A percentile compares a stretch with the other conserved stretches of the same genome.
These are phyloP conservation scores for Semotilus atromaculatus DNA, from an alignment of 2,797 vertebrate genomes.

Conservation along the genomic window DNA sequence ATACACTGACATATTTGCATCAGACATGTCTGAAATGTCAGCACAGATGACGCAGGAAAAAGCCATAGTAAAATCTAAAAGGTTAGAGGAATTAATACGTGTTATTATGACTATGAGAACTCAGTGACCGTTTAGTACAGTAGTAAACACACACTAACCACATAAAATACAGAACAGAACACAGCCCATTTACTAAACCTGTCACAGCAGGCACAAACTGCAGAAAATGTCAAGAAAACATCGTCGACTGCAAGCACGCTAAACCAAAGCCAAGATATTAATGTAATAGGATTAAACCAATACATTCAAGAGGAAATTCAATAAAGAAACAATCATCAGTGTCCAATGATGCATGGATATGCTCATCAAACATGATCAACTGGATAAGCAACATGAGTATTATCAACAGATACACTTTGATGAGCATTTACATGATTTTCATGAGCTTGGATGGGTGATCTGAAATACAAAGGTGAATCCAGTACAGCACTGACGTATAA, in stretches of 20 bases:
- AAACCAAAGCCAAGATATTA: constrained; percentile 29
- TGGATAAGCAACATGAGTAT: not conserved
- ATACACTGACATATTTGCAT: not conserved
- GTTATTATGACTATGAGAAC: constrained; percentile 19
- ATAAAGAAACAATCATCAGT: constrained; percentile 25
- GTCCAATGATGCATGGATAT: not conserved
- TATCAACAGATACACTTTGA: constrained; percentile 55
- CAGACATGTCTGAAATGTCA: constrained; percentile 18
- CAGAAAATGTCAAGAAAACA: constrained; percentile 28
- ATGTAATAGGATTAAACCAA: constrained; percentile 36
- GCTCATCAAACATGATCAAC: constrained; percentile 44
- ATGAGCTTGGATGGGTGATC: constrained; percentile 75
- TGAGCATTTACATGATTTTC: constrained; percentile 70
- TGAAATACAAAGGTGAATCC: constrained; percentile 82
- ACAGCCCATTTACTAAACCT: constrained; percentile 26
- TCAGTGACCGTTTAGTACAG: constrained; percentile 1
- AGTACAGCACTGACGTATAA: constrained; percentile 84
- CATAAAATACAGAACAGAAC: constrained; percentile 36
- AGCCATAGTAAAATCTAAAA: constrained; percentile 29
- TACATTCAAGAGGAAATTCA: constrained; percentile 48
- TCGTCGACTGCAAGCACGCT: constrained; percentile 16
- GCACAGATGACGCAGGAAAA: not conserved
- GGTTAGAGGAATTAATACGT: constrained; percentile 23
- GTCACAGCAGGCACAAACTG: constrained; percentile 38
- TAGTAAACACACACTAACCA: constrained; percentile 29